Evolutionary conservation across 2,888 invertebrate species (phyloP).

Genomic region (Leistus spinibarbis): DNA sequence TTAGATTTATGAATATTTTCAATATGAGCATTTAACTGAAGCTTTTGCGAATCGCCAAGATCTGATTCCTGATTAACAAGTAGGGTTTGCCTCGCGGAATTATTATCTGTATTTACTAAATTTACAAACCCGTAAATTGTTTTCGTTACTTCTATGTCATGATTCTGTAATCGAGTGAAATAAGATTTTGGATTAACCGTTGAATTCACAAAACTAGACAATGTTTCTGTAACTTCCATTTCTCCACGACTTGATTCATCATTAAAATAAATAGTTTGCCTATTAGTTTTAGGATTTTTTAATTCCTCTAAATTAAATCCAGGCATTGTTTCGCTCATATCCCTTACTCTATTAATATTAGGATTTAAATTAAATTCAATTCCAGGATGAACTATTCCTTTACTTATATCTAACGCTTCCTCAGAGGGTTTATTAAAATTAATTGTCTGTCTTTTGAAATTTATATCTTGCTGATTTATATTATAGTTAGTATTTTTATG

Average conservation of each 20-base stretch:
- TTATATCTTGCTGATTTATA: neutral
- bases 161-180: neutral
- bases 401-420: conserved; percentile 1
- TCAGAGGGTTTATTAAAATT: neutral
- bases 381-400: neutral
- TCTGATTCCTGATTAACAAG: neutral
- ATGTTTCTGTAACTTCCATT: neutral
- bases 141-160: neutral
- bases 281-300: neutral
- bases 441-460: conserved; percentile 5
- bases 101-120: neutral
- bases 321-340: neutral
- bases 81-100: neutral
- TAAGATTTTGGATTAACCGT: neutral
- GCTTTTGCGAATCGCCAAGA: neutral
- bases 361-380: neutral
- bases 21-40: neutral
- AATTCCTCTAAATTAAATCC: neutral
- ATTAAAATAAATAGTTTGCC: neutral
- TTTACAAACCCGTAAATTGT: neutral
- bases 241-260: neutral
- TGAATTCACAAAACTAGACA: neutral
- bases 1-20: neutral
- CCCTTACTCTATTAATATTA: neutral
- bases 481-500: neutral